Base-by-base conservation (phyloP, 2,888 invertebrate species). In the Platerodrilus igneus region DNA sequence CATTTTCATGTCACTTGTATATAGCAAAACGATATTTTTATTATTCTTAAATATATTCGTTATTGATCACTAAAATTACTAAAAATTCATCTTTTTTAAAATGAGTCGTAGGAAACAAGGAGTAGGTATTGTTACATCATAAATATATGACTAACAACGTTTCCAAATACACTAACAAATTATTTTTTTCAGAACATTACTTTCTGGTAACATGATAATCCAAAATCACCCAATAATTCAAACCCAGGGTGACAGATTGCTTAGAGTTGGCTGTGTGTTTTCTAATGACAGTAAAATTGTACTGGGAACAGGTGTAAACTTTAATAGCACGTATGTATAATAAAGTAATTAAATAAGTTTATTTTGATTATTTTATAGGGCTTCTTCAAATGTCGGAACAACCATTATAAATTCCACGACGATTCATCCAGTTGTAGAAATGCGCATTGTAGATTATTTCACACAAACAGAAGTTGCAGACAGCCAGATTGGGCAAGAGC, bases 201-300 rank as follows among this genome's bases (percentile, higher is more conserved):
- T 85, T 25, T 83, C 83, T 57, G 81, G 81, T 14, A 78, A 85
- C 58, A 75, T 90, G 54, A 81, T 89, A 56, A 76, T 91, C 33
- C 90, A 90, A 64, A 84, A 85, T 66, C 89, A 90, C 67, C 79
- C 82, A 0, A 79, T 88, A 51, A 86, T 91, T 41, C 89, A 90
- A 67, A 83, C 87, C 9, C 81, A 86, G 41, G 87, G 86, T 0
- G 91, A 91, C 67, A 77, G 88, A 40, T 78, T 87, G 54, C 79
- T 89, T 39, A 80, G 83, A 54, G 81, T 87, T 3, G 86, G 86
- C 1, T 88, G 88, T 58, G 79, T 84, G n/a, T 75, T 83, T 50
- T 72, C 73, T 23, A 68, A 68, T 22, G 59, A 64, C 32, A 61
- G 71, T 9, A 69, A 67, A 57, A 72, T 76, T 45, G 64, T 78